Evolutionary conservation across 2,797 vertebrate genomes (phyloP).

Genomic region (Myripristis murdjan): DNA sequence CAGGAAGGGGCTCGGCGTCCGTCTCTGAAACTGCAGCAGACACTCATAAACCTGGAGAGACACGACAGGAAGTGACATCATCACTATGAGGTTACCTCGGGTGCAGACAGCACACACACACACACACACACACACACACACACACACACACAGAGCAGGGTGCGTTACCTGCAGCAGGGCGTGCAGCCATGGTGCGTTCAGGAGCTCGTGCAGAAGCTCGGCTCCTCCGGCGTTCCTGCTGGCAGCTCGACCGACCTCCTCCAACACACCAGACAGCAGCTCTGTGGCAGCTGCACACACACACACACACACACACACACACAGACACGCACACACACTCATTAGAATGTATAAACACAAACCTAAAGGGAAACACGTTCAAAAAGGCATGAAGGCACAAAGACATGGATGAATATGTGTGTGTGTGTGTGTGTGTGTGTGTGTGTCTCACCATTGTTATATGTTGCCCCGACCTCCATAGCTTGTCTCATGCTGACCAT

Average conservation of each 20-base stretch:
- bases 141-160: too few relatives aligned
- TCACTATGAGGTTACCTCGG: neutral
- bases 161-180: conserved; percentile 91
- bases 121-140: neutral
- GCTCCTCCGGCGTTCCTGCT: conserved; percentile 85
- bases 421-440: conserved; percentile 16
- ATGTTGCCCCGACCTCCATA: conserved; percentile 52
- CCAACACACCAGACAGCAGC: conserved; percentile 86
- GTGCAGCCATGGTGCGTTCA: conserved; percentile 90
- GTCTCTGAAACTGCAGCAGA: conserved; percentile 86
- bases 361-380: too few relatives aligned
- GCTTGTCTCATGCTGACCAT: conserved; percentile 55
- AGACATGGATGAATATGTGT: neutral
- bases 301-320: conserved; percentile 5
- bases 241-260: conserved; percentile 87
- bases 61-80: conserved; percentile 15
- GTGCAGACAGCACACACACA: too few relatives aligned
- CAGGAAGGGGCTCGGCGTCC: conserved; percentile 80
- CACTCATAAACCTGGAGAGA: conserved; percentile 90
- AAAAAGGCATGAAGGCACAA: neutral
- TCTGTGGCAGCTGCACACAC: conserved; percentile 83
- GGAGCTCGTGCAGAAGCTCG: conserved; percentile 89
- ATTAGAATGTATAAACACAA: neutral
- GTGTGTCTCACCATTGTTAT: conserved; percentile 59
- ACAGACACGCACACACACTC: neutral